Conservation (phyloP, 2,797 vertebrate species). For the Anabas testudineus region DNA sequence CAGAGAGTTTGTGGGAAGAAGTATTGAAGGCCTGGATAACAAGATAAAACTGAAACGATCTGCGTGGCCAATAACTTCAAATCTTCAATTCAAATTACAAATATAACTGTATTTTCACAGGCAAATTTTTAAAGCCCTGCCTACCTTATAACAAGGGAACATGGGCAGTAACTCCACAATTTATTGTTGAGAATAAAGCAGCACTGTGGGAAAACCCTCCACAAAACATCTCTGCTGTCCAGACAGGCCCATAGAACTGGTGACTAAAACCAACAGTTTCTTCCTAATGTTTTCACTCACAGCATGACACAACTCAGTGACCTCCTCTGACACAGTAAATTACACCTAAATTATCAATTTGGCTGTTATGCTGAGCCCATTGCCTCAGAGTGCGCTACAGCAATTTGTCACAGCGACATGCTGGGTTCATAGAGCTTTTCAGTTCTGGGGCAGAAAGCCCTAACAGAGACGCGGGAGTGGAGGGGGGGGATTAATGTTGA, state of each 20-base stretch:
- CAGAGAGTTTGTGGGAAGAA: too few species aligned
- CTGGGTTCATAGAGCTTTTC: slow-evolving; percentile 47
- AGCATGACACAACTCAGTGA: slow-evolving; percentile 57
- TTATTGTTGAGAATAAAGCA: slow-evolving; percentile 40
- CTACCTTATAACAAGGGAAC: slow-evolving; percentile 3
- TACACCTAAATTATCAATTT: slow-evolving; percentile 73
- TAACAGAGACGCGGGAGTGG: slow-evolving; percentile 25
- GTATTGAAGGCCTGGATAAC: background rate
- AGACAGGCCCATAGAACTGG: slow-evolving; percentile 19
- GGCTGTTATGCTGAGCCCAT: slow-evolving; percentile 40
- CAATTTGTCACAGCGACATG: slow-evolving; percentile 60
- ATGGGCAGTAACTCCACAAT: slow-evolving; percentile 25
- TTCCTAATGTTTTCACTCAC: slow-evolving; percentile 51
- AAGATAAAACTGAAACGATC: background rate
- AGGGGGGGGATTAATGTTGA: slow-evolving; percentile 36
- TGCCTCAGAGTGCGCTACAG: slow-evolving; percentile 46
- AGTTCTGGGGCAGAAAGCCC: slow-evolving; percentile 42
- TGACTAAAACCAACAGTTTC: slow-evolving; percentile 17
- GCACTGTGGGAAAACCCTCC: slow-evolving; percentile 34
- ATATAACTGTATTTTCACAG: background rate
- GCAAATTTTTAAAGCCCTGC: background rate
- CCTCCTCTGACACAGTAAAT: slow-evolving; percentile 67
- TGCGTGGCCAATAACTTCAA: background rate
- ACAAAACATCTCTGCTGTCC: slow-evolving; percentile 31
- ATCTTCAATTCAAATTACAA: background rate